Evolutionary conservation across 2,113 vertebrate species (phyloP), one percentile per base, ranked within the genome.

Genomic region (Beaufortia kweichowensis): DNA sequence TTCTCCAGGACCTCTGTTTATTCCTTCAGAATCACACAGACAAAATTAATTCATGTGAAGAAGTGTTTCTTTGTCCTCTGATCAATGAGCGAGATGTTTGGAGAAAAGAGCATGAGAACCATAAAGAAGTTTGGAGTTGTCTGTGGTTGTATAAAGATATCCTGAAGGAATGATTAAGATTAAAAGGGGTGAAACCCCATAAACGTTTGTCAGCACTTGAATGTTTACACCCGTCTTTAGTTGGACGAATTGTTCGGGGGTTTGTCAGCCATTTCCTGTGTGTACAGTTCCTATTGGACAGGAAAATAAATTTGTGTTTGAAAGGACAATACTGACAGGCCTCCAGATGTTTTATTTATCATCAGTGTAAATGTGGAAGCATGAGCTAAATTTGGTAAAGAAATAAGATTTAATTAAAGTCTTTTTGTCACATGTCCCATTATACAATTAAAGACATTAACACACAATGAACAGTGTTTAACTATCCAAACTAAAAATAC

Each of bases 231-330:
- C 29, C 11, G 46, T 63, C 41, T 76, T 57, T 19, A 17, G 7
- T 3, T 41, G 23, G 50, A 67, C 33, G 17, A 3, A 23, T n/a
- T 53, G 72, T 43, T 15, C n/a, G 15, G 11, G 3, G 61, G 10
- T 39, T 12, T 35, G 10, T 43, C 1, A 17, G 55, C 41, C 10
- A 10, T 53, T 14, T 43, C 62, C 50, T 59, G 75, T 29, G 19
- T 31, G 0, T 55, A 41, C n/a, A 11, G 24, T n/a, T 41, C 35
- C 12, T 6, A 12, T 33, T 39, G 46, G 61, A 48, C 17, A 48
- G 57, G 50, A 83, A 60, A 83, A 83, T 75, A 71, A 74, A 85
- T 88, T 55, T 75, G 73, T 84, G 84, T 88, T 88, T 87, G 84
- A 86, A 57, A 14, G 24, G 59, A 61, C 59, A 76, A 8, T 50